Evolutionary conservation across 2,797 vertebrate species (phyloP), one percentile per base, ranked within the genome.

Genomic region (Xyrichtys novacula): DNA sequence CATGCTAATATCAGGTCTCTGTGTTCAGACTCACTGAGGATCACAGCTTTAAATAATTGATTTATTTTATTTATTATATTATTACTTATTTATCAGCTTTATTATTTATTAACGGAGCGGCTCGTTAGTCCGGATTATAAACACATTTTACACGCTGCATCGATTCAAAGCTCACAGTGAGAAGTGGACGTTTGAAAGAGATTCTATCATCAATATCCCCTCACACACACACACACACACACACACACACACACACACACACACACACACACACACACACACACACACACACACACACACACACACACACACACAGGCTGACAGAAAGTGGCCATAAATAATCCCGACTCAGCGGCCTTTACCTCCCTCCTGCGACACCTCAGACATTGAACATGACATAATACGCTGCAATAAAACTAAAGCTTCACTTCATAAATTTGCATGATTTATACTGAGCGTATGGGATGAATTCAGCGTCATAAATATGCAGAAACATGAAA

Each of bases 391-490:
- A 92, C 92, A 90, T 78, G 90, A 93, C 91, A 92, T 88, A 87
- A 93, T 86, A 80, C 64, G 83, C 82, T 89, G 89, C 42, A 89
- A 92, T 92, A 90, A 93, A 93, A 92, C 84, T 54, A 89, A 93
- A 89, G 50, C 80, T 76, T 85, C 73, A 91, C 82, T 94, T 92
- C 89, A 93, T 93, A 73, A 89, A 93, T 89, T 73, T 87, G 70
- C 81, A 80, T 92, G 88, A 94, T 93, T 93, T 90, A 93, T 92
- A 32, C 50, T 71, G 32, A 80, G 68, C 42, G 47, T 80, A 79
- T 72, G 78, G 85, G 69, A 90, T 69, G 67, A 85, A 87, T 90
- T 84, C 81, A 46, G 81, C 42, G 6, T 81, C 84, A 91, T 92
- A 88, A 92, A 94, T 91, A 91, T 91, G 85, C 90, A 91, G 81